These are phyloP conservation scores for Nebria salina DNA, from an alignment of 2,888 invertebrate species.

Conservation along the genomic window DNA sequence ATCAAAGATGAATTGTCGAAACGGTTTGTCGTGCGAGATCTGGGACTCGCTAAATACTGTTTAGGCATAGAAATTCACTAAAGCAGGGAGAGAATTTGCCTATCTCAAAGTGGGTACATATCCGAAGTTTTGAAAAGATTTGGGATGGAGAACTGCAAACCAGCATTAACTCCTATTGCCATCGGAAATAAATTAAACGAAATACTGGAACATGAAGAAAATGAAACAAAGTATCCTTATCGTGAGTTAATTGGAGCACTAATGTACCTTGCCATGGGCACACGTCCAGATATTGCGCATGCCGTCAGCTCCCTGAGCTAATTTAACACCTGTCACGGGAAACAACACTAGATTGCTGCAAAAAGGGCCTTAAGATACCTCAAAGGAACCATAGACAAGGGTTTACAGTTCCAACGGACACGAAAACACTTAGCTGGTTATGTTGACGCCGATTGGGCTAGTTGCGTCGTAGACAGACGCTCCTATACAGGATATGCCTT, in stretches of 20 bases:
- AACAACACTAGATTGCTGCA: conserved; percentile 30
- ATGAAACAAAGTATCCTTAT: conserved; percentile 46
- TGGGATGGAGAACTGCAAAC: conserved; percentile 48
- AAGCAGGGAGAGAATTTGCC: conserved; percentile 27
- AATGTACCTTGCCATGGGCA: conserved; percentile 48
- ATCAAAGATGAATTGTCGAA: conserved; percentile 44
- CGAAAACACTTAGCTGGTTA: conserved; percentile 31
- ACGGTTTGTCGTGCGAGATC: conserved; percentile 50
- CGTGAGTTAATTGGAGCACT: conserved; percentile 48
- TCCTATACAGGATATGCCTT: too few species aligned
- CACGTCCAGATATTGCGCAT: conserved; percentile 48
- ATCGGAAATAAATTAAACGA: conserved; percentile 33
- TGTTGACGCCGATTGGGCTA: too few species aligned
- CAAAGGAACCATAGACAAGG: conserved; percentile 5
- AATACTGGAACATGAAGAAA: conserved; percentile 2
- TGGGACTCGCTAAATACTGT: conserved; percentile 46
- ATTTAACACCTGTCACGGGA: conserved; percentile 35
- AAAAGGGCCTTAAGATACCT: conserved; percentile 45
- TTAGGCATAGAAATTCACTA: conserved; percentile 48
- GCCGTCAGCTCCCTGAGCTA: conserved; percentile 48
- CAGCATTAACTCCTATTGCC: conserved; percentile 42
- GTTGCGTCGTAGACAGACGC: too few species aligned
- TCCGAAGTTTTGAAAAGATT: conserved; percentile 45
- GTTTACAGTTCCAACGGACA: background rate
- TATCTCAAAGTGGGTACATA: conserved; percentile 48